Conservation (phyloP, 2,113 vertebrate genomes). For the Collichthys lucidus region DNA sequence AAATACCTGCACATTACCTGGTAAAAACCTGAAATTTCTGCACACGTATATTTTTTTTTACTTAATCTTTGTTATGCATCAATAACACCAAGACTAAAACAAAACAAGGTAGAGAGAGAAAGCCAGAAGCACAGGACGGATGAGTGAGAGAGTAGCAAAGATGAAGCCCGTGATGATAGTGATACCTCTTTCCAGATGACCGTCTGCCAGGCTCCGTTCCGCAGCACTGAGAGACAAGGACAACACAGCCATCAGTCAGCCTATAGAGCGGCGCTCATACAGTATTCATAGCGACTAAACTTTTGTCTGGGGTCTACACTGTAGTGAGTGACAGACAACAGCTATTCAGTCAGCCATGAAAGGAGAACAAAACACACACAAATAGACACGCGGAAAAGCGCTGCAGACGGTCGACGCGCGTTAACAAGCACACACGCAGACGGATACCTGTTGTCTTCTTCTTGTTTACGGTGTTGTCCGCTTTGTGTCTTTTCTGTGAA, state of each 20-base stretch:
- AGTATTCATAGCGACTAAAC: slow-evolving; percentile 77
- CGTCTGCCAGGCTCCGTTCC: slow-evolving; percentile 94
- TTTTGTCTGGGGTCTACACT: slow-evolving; percentile 54
- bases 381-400: slow-evolving; percentile 67
- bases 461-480: slow-evolving; percentile 97
- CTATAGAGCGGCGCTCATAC: slow-evolving; percentile 72
- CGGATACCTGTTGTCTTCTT: slow-evolving; percentile 96
- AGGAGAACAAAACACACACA: slow-evolving; percentile 69
- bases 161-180: slow-evolving; percentile 13
- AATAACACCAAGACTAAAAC: too few species aligned
- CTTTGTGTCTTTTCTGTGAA: slow-evolving; percentile 96
- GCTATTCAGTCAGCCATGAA: slow-evolving; percentile 71
- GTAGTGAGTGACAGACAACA: slow-evolving; percentile 68
- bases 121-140: slow-evolving; percentile 16
- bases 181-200: slow-evolving; percentile 98
- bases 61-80: too few species aligned
- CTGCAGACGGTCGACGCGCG: slow-evolving; percentile 25
- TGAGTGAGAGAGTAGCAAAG: slow-evolving; percentile 6
- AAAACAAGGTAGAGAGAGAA: too few species aligned
- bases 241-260: slow-evolving; percentile 74
- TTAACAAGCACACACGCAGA: slow-evolving; percentile 16
- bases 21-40: too few species aligned
- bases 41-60: too few species aligned
- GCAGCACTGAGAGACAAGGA: slow-evolving; percentile 91
- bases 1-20: too few species aligned